These are phyloP conservation scores for Monopterus albus DNA, from an alignment of 2,113 vertebrate genomes.

Conservation along the genomic window DNA sequence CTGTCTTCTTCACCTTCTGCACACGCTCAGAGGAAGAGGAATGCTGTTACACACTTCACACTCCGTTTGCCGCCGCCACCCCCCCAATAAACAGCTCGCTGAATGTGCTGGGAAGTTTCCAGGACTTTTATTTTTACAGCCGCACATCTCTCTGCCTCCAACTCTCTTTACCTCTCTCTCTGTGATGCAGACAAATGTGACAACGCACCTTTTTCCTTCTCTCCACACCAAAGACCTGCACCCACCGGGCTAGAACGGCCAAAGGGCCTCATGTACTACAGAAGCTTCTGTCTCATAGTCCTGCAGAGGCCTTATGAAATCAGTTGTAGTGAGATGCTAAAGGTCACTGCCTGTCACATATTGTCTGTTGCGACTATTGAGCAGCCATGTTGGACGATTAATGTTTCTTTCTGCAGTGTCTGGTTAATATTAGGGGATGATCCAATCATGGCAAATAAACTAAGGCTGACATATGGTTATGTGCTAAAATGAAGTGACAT, in stretches of 20 bases:
- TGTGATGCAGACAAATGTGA: conserved; percentile 6
- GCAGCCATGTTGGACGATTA: too few species aligned
- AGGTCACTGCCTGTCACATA: too few species aligned
- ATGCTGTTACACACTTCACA: conserved; percentile 50
- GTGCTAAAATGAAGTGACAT: too few species aligned
- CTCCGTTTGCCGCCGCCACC: conserved; percentile 22
- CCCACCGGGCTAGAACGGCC: too few species aligned
- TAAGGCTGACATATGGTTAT: too few species aligned
- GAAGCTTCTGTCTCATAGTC: background rate
- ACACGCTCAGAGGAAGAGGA: conserved; percentile 55
- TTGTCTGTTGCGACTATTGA: too few species aligned
- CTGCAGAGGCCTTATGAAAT: background rate
- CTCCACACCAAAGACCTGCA: background rate
- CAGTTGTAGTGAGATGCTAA: too few species aligned
- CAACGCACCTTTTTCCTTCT: background rate
- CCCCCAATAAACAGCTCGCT: conserved; percentile 26
- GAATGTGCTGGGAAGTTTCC: conserved; percentile 77
- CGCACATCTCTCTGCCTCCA: conserved; percentile 71
- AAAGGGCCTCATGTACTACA: too few species aligned
- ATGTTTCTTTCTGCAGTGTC: too few species aligned
- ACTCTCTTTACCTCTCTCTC: conserved; percentile 7
- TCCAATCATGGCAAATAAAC: too few species aligned
- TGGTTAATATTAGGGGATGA: too few species aligned
- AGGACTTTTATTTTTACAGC: conserved; percentile 76
- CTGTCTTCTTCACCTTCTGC: conserved; percentile 57